Percentiles rank a stretch among this genome's conserved stretches.
phyloP scores from a whole-genome alignment of 2,888 invertebrate species.

The Himalopsyche tibetana region DNA sequence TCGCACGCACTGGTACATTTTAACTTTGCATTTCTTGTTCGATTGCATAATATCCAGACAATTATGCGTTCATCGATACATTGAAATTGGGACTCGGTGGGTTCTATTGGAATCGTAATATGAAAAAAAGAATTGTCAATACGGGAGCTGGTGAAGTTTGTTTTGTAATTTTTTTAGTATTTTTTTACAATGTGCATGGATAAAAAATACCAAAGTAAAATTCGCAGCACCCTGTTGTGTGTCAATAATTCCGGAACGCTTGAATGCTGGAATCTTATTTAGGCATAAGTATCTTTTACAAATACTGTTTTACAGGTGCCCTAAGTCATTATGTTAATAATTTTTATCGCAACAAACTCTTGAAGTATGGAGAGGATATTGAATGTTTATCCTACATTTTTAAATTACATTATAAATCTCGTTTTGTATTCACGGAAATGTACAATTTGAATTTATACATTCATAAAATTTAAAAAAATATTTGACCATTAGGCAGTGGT shows the following conservation, averaged over 20 bases:
- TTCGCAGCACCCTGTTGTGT: not conserved
- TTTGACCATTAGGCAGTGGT: no score
- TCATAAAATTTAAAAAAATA: no score
- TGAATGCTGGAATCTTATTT: not conserved
- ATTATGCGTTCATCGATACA: no score
- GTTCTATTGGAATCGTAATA: no score
- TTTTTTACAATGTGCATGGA: no score
- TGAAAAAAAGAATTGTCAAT: no score
- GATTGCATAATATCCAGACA: no score
- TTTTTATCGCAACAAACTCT: constrained; percentile 21
- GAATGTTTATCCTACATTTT: not conserved
- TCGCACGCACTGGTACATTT: no score
- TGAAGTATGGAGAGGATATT: not conserved
- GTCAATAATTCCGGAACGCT: not conserved
- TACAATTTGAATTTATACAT: not conserved
- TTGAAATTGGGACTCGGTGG: no score
- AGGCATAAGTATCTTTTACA: constrained; percentile 4
- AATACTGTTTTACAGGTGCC: constrained; percentile 36
- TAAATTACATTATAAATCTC: not conserved
- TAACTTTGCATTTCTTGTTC: no score
- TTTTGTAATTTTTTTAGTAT: no score
- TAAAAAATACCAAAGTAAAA: not conserved
- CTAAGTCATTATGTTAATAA: constrained; percentile 39
- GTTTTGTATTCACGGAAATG: not conserved
- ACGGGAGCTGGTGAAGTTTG: no score